Evolutionary conservation across 2,113 vertebrate genomes (phyloP).

Genomic region (Paraplagusia blochii): DNA sequence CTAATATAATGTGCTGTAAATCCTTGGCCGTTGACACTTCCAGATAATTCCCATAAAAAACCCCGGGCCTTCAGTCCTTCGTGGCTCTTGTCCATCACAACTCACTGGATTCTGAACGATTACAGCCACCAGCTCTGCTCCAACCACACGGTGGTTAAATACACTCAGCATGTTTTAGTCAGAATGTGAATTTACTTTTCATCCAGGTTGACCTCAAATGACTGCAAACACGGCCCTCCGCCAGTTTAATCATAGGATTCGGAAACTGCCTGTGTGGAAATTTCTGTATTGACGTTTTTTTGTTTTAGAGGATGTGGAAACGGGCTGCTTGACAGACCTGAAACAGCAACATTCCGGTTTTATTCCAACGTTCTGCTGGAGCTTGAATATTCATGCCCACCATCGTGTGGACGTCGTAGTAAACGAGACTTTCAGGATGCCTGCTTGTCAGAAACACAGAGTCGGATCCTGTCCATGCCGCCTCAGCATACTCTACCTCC

Average conservation of each 20-base stretch:
- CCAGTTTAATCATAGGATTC: conserved; percentile 17
- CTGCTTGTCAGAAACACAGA: conserved; percentile 40
- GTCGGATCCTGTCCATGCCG: conserved; percentile 31
- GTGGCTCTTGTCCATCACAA: no score
- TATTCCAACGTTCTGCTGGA: not conserved
- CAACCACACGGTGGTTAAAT: not conserved
- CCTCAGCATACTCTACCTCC: not conserved
- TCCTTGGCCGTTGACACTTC: no score
- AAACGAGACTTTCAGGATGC: conserved; percentile 45
- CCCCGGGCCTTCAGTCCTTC: no score
- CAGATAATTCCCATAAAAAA: no score
- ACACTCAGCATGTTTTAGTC: not conserved
- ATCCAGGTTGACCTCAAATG: conserved; percentile 10
- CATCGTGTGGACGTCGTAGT: conserved; percentile 21
- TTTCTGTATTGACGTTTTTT: conserved; percentile 14
- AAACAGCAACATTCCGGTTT: not conserved
- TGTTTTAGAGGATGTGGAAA: conserved; percentile 15
- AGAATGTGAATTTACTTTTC: not conserved
- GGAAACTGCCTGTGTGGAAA: conserved; percentile 9
- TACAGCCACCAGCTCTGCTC: not conserved
- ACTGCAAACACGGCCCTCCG: conserved; percentile 1
- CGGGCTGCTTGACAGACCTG: not conserved
- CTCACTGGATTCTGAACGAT: no score
- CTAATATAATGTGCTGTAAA: not conserved
- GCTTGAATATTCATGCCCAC: not conserved